These are phyloP conservation scores for Hippopotamus amphibius DNA, from an alignment of 2,113 vertebrate species.

Conservation along the genomic window DNA sequence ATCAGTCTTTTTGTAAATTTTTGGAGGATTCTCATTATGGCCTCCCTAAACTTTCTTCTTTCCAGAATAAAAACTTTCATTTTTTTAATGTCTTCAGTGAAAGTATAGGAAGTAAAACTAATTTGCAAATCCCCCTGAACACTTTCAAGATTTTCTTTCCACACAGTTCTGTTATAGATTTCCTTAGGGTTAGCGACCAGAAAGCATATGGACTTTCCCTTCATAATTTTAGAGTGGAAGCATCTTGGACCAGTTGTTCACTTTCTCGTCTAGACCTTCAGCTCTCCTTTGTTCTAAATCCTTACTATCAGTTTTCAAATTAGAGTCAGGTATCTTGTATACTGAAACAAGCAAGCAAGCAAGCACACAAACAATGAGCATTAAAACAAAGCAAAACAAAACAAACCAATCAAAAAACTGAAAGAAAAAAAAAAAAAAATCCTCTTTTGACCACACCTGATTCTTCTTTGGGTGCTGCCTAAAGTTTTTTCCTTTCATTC, in stretches of 20 bases:
- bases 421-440: neutral
- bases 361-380: neutral
- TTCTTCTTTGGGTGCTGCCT: neutral
- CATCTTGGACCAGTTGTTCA: neutral
- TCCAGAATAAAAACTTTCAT: constrained; percentile 21
- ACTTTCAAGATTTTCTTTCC: neutral
- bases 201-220: neutral
- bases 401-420: neutral
- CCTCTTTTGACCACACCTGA: neutral
- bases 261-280: neutral
- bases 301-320: neutral
- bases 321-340: neutral
- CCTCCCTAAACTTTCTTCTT: constrained; percentile 39
- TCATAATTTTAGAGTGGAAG: neutral
- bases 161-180: neutral
- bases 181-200: neutral
- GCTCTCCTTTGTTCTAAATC: neutral
- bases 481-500: neutral
- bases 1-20: neutral
- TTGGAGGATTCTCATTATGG: neutral
- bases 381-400: neutral
- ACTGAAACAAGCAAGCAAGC: neutral
- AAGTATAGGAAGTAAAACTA: constrained; percentile 36
- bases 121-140: neutral
- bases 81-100: neutral